Percentiles rank a stretch among this genome's conserved stretches.
Conservation (phyloP, 2,888 invertebrate genomes). For the Sphaerophoria rueppellii region DNA sequence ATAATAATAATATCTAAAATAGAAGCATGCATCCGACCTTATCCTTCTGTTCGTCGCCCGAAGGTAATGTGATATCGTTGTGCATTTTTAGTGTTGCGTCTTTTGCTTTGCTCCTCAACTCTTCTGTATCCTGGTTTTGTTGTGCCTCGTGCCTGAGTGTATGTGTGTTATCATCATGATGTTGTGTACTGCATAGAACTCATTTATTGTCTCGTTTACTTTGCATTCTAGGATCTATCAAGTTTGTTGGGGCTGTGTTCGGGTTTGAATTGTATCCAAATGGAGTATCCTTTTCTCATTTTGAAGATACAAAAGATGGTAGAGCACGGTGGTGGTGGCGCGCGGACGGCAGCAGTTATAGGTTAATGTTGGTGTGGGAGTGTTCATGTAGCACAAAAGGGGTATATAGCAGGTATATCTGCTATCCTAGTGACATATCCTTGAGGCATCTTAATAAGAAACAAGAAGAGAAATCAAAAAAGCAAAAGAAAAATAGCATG, state of each 20-base stretch:
- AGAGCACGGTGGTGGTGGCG: too few relatives aligned
- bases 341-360: too few relatives aligned
- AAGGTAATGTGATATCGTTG: slow-evolving; percentile 71
- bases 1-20: slow-evolving; percentile 25
- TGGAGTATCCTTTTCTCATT: slow-evolving; percentile 20
- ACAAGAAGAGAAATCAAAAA: slow-evolving; percentile 36
- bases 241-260: slow-evolving; percentile 14
- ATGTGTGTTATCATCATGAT: slow-evolving; percentile 41
- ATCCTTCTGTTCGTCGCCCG: slow-evolving; percentile 60
- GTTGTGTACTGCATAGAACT: slow-evolving; percentile 62
- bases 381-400: slow-evolving; percentile 50
- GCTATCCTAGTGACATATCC: slow-evolving; percentile 68
- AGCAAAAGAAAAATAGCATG: neutral
- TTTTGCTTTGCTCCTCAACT: slow-evolving; percentile 25
- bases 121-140: slow-evolving; percentile 17
- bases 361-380: slow-evolving; percentile 19
- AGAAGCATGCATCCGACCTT: slow-evolving; percentile 60
- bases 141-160: slow-evolving; percentile 11
- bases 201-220: slow-evolving; percentile 72
- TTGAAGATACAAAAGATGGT: slow-evolving; percentile 9
- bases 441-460: slow-evolving; percentile 68
- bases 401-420: slow-evolving; percentile 47
- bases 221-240: slow-evolving; percentile 52
- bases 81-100: slow-evolving; percentile 44
- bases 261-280: slow-evolving; percentile 10